Evolutionary conservation across 2,797 vertebrate species (phyloP).

Genomic region (Zenarchopterus dispar): DNA sequence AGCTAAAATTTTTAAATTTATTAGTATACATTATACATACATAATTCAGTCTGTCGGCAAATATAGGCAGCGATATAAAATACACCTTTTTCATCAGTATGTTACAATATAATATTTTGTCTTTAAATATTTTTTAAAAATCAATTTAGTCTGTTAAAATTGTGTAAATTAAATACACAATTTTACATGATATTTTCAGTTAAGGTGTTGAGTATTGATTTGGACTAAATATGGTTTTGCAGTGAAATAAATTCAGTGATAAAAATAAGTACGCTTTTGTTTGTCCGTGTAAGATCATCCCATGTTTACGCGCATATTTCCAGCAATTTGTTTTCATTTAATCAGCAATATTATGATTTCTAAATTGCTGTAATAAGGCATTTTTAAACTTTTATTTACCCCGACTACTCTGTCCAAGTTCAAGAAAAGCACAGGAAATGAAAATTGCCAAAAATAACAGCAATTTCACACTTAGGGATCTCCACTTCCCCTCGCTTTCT

Average conservation of each 20-base stretch:
- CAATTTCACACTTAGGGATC: conserved; percentile 29
- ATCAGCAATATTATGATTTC: conserved; percentile 13
- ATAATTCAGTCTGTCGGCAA: too few relatives aligned
- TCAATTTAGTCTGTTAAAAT: not conserved
- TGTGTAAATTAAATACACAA: not conserved
- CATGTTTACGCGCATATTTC: not conserved
- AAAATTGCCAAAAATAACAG: conserved; percentile 46
- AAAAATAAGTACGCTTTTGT: not conserved
- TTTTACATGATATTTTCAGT: not conserved
- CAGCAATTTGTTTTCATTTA: conserved; percentile 31
- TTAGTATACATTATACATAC: too few relatives aligned
- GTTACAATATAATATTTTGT: too few relatives aligned
- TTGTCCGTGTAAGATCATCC: not conserved
- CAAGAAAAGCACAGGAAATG: conserved; percentile 37
- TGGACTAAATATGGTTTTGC: not conserved
- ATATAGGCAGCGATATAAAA: too few relatives aligned
- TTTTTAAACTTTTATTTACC: conserved; percentile 11
- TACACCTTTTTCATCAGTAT: too few relatives aligned
- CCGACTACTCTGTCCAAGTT: conserved; percentile 2
- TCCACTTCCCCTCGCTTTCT: conserved; percentile 23
- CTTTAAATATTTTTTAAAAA: too few relatives aligned
- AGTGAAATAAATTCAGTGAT: not conserved
- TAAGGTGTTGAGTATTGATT: conserved; percentile 1
- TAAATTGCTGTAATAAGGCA: conserved; percentile 4
- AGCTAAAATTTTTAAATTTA: not conserved